A percentile compares a stretch with the other conserved stretches of the same genome.
phyloP scores from a whole-genome alignment of 2,888 invertebrate genomes.

The Rhingia campestris region DNA sequence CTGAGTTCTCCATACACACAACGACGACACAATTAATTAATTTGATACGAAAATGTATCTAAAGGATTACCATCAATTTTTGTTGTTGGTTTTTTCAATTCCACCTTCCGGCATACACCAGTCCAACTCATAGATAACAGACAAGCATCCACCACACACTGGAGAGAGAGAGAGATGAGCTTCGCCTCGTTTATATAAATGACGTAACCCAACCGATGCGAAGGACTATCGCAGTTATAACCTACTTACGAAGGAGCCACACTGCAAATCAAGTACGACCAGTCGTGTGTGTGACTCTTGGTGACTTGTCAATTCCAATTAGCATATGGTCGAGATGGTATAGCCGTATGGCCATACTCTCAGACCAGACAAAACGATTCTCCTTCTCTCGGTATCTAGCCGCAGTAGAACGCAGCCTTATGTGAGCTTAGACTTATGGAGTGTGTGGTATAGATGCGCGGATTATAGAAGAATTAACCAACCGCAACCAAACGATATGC shows the following conservation, averaged over 20 bases:
- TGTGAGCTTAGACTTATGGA: background rate
- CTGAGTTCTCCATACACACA: background rate
- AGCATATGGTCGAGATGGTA: slow-evolving; percentile 65
- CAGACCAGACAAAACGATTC: slow-evolving; percentile 52
- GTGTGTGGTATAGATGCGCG: slow-evolving; percentile 11
- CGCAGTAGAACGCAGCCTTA: background rate
- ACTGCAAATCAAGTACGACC: slow-evolving; percentile 39
- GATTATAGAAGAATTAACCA: slow-evolving; percentile 59
- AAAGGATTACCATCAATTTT: slow-evolving; percentile 57
- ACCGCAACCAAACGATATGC: slow-evolving; percentile 28
- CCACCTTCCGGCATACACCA: slow-evolving; percentile 53
- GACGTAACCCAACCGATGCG: slow-evolving; percentile 55
- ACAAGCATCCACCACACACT: background rate
- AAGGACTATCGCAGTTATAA: slow-evolving; percentile 62
- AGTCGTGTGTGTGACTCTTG: slow-evolving; percentile 42
- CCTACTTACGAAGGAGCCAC: slow-evolving; percentile 66
- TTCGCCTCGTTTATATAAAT: slow-evolving; percentile 23
- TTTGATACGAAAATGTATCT: slow-evolving; percentile 45
- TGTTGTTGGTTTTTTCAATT: slow-evolving; percentile 6
- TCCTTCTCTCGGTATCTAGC: background rate
- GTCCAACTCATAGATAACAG: slow-evolving; percentile 33
- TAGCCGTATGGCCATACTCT: slow-evolving; percentile 13
- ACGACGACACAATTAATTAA: slow-evolving; percentile 30
- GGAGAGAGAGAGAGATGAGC: background rate
- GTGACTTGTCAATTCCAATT: slow-evolving; percentile 72